Evolutionary conservation across 2,113 vertebrate genomes (phyloP), one percentile per base, ranked within the genome.

Genomic region (Hydrolagus affinis): DNA sequence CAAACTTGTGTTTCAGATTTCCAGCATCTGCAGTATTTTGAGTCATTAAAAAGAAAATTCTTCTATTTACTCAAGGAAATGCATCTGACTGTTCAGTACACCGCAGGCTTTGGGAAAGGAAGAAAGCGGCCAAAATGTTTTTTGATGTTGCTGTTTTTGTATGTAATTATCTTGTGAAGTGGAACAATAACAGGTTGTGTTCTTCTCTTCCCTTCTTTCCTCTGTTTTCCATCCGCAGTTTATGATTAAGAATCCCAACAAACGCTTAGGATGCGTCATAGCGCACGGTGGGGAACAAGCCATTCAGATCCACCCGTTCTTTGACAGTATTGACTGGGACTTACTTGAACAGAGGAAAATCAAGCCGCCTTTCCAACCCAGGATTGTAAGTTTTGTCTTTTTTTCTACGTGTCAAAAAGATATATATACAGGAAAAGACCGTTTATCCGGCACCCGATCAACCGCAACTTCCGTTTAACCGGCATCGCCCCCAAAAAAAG

Each of bases 311-410:
- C 97, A 99, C 30, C 86, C 91, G 72, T 99, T 98, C 92, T 99
- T 98, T 90, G 89, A 90, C 19, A 89, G 89, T 85, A 94, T 99
- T 9, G 92, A 98, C 88, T 99, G 98, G 98, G 92, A 96, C 73
- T 94, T 95, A 85, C 92, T 99, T 70, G 96, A 97, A 90, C 92
- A 90, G 69, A 93, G 95, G 86, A 95, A 95, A 86, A 88, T 98
- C 44, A 96, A 98, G 88, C 97, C 98, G 0, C 97, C 98, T 0
- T 99, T 98, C 93, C 95, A 96, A 86, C 98, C 97, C 80, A 92
- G 96, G 86, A 99, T 99, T 7, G 98, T 99, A 92, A 70, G 94
- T 94, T 86, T n/a, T 60, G 59, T 3, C 0, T 0, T 44, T 44
- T 44, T 6, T 44, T 44, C 44, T 44, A 57, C 74, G 21, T 76